Percentiles rank a stretch among this genome's conserved stretches.
These are phyloP conservation scores for Chirona hameri DNA, from an alignment of 2,888 invertebrate species.

Conservation along the genomic window DNA sequence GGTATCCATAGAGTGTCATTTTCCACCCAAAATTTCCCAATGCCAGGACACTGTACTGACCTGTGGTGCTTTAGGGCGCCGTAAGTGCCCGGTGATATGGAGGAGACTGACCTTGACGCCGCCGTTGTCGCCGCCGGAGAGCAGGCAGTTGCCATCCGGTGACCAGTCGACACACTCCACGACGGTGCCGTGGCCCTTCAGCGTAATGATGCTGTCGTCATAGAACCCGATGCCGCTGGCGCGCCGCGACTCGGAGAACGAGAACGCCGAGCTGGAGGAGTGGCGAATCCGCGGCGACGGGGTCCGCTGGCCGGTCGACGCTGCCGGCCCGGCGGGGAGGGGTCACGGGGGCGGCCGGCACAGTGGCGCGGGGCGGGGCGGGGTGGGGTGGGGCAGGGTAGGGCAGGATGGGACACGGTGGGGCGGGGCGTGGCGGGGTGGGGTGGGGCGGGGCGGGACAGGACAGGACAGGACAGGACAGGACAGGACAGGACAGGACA, in stretches of 20 bases:
- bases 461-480: no score
- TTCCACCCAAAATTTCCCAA: no score
- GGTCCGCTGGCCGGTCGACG: background rate
- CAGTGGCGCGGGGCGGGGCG: background rate
- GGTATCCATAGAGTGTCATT: no score
- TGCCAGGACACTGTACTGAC: no score
- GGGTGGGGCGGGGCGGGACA: no score
- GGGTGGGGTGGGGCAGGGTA: background rate
- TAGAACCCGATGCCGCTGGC: no score
- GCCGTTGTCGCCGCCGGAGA: background rate
- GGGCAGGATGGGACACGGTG: background rate
- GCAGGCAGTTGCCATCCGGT: background rate
- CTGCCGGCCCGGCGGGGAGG: background rate
- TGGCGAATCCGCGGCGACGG: conserved; percentile 24
- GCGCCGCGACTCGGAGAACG: background rate
- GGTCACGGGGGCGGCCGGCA: no score
- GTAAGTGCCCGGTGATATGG: no score
- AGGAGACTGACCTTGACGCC: background rate
- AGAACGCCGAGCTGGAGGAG: background rate
- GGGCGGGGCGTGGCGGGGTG: no score
- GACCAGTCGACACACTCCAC: conserved; percentile 22
- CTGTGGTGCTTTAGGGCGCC: no score
- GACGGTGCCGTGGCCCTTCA: background rate
- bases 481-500: no score
- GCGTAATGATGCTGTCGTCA: background rate